Base-by-base conservation (phyloP, 1,140 invertebrate species). In the Geopemphigus sp. region DNA sequence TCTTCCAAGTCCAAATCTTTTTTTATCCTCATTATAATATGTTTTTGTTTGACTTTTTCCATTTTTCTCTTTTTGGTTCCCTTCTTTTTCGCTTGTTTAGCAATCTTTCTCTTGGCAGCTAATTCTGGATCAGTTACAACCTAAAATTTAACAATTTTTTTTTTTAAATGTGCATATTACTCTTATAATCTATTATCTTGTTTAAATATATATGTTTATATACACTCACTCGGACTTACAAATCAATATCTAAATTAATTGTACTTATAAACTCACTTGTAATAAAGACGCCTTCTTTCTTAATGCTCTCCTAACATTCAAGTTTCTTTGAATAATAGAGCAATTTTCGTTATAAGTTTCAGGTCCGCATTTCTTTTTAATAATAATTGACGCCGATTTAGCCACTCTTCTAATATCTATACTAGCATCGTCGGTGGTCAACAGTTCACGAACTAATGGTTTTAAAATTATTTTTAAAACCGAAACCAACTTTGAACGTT, bases 101-200 rank as follows among this genome's bases (percentile, higher is more conserved):
- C 90, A 8, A 94, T 89, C 86, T 93, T 94, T 84, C 90, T 90
- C 84, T 92, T 92, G 0, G 92, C 92, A 45, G 91, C 91, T 81
- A 89, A 86, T 83, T 93, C 92, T 32, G 93, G 93, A 86, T 94
- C 89, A 1, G 89, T 90, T 1, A 95, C 89, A 85, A 90, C 87
- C 87, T 92, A 47, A 64, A 80, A 63, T 50, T 4, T 10, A 45
- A 68, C 45, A 17, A 4, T 39, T 39, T 39, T 39, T 39, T 39
- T 39, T 39, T 39, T 39, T 39, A 29, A 72, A 32, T 68, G 14
- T 22, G 22, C n/a, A n/a, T 24, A 47, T 19, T 14, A 1, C 17
- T 68, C 17, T 22, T 22, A 66, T 45, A 45, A 12, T 45, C 5
- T 29, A 39, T 15, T n/a, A 53, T 26, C n/a, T n/a, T n/a, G 22